phyloP scores from a whole-genome alignment of 2,797 vertebrate genomes.

The Hoplostethus mediterraneus region DNA sequence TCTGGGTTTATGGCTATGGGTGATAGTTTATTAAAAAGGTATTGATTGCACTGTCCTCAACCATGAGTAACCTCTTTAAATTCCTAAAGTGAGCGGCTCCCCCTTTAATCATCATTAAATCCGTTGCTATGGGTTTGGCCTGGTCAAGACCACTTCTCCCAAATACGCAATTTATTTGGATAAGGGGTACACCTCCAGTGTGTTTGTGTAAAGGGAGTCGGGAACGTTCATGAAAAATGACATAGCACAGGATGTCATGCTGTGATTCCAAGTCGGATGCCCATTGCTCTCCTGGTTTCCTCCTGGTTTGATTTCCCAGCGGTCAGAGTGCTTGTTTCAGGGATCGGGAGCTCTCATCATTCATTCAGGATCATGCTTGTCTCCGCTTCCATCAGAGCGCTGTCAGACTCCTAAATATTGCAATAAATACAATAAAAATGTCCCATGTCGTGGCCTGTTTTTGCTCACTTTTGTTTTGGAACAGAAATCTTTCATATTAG shows the following conservation, averaged over 20 bases:
- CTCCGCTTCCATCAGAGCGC: conserved; percentile 52
- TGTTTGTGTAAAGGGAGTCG: conserved; percentile 16
- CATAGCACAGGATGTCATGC: conserved; percentile 65
- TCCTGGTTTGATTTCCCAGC: conserved; percentile 83
- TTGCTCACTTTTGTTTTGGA: conserved; percentile 30
- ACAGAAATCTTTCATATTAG: conserved; percentile 22
- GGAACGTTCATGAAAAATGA: conserved; percentile 64
- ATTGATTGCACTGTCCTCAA: conserved; percentile 15
- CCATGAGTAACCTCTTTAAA: conserved; percentile 28
- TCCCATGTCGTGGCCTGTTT: conserved; percentile 25
- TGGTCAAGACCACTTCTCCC: conserved; percentile 15
- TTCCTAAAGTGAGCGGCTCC: conserved; percentile 41
- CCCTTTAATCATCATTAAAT: conserved; percentile 58
- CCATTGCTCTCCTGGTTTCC: conserved; percentile 60
- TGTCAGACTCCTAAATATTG: conserved; percentile 61
- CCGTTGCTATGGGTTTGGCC: conserved; percentile 16
- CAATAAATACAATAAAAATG: conserved; percentile 67
- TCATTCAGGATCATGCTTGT: conserved; percentile 73
- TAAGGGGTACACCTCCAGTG: conserved; percentile 32
- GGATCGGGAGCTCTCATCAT: conserved; percentile 75
- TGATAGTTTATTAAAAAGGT: background rate
- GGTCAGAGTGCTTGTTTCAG: conserved; percentile 75
- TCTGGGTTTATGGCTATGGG: background rate
- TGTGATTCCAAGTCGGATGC: conserved; percentile 57
- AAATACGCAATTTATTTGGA: conserved; percentile 33